A percentile compares a stretch with the other conserved stretches of the same genome.
Evolutionary conservation across 2,888 invertebrate genomes (phyloP).

Genomic region (Autographa gamma): DNA sequence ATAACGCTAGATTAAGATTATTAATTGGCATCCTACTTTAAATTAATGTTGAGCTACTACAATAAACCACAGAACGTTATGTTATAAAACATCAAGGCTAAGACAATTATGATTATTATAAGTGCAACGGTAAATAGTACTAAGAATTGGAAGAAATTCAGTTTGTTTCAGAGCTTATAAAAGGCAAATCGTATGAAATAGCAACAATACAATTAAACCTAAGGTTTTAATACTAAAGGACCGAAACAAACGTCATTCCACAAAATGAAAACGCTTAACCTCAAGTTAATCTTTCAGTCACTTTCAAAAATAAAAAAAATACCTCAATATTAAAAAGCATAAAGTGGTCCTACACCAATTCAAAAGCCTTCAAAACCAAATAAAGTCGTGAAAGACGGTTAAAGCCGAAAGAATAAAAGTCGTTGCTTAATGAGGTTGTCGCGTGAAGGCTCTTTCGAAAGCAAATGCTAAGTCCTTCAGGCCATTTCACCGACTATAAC

Average conservation of each 20-base stretch:
- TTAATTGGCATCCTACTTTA: not conserved
- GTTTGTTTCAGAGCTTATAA: too few species aligned
- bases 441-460: slow-evolving; percentile 53
- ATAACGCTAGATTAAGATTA: slow-evolving; percentile 7
- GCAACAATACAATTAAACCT: too few species aligned
- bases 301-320: not conserved
- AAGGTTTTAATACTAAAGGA: too few species aligned
- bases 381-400: slow-evolving; percentile 32
- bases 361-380: slow-evolving; percentile 31
- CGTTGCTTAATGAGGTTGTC: slow-evolving; percentile 58
- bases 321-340: slow-evolving; percentile 11
- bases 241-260: too few species aligned
- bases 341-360: slow-evolving; percentile 20
- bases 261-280: not conserved
- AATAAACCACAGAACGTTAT: not conserved
- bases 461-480: slow-evolving; percentile 57
- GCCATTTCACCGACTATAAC: slow-evolving; percentile 68
- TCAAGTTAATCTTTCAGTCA: not conserved
- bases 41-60: not conserved
- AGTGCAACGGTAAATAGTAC: not conserved
- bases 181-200: too few species aligned
- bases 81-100: too few species aligned
- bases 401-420: slow-evolving; percentile 45
- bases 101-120: too few species aligned
- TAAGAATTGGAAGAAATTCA: not conserved